These are phyloP conservation scores for Drosophila melanosoma DNA, from an alignment of 2,888 invertebrate genomes.

Conservation along the genomic window DNA sequence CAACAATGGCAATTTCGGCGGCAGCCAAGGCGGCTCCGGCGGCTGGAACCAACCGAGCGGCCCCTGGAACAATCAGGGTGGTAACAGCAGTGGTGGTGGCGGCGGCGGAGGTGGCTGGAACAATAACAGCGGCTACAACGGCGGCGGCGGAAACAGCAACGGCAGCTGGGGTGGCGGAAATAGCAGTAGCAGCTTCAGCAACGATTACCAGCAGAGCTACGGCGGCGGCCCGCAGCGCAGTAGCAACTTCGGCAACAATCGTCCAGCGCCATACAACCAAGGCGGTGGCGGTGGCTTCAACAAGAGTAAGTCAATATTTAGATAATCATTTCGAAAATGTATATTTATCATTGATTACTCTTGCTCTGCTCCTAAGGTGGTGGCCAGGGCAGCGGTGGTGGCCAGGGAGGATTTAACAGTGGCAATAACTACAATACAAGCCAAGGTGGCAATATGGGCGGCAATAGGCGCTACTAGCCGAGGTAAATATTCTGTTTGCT, in stretches of 20 bases:
- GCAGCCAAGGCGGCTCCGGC: slow-evolving; percentile 79
- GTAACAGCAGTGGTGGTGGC: slow-evolving; percentile 74
- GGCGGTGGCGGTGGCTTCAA: slow-evolving; percentile 74
- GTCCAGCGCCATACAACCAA: slow-evolving; percentile 82
- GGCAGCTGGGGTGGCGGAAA: slow-evolving; percentile 87
- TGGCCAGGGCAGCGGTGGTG: slow-evolving; percentile 67
- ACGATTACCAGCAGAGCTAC: slow-evolving; percentile 93
- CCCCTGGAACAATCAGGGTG: slow-evolving; percentile 82
- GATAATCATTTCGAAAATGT: no score
- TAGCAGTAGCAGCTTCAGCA: slow-evolving; percentile 81
- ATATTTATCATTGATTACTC: not conserved
- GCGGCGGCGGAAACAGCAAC: slow-evolving; percentile 86
- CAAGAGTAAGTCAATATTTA: slow-evolving; percentile 63
- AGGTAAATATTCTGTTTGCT: slow-evolving; percentile 66
- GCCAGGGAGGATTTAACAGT: slow-evolving; percentile 65
- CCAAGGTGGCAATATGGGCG: slow-evolving; percentile 80
- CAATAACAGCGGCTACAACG: slow-evolving; percentile 84
- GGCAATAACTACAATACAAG: slow-evolving; percentile 81
- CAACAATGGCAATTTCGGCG: slow-evolving; percentile 82
- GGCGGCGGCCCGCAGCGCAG: slow-evolving; percentile 93
- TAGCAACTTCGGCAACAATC: slow-evolving; percentile 81
- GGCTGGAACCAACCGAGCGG: slow-evolving; percentile 84
- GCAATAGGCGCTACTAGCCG: slow-evolving; percentile 82
- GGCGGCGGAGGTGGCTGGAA: slow-evolving; percentile 85
- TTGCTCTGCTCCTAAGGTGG: slow-evolving; percentile 53